Percentiles rank a stretch among this genome's conserved stretches.
phyloP scores from a whole-genome alignment of 2,113 vertebrate species.

The Nannospalax galili region DNA sequence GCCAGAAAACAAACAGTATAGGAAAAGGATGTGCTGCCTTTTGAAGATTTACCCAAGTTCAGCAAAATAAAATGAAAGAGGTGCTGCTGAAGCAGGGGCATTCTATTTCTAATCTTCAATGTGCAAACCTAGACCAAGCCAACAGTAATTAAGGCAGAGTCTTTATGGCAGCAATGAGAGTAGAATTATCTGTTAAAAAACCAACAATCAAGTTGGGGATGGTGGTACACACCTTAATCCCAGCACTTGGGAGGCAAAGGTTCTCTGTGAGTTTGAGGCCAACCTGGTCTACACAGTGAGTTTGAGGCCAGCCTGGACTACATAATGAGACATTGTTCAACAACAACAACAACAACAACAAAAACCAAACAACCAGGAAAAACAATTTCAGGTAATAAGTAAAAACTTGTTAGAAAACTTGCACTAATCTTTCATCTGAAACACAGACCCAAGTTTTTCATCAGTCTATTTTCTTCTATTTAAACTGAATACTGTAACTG shows the following conservation, averaged over 20 bases:
- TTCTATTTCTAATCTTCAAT: slow-evolving; percentile 15
- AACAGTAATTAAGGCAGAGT: not conserved
- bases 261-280: too few species aligned
- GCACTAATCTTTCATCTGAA: not conserved
- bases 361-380: too few species aligned
- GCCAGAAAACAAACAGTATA: not conserved
- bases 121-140: slow-evolving; percentile 12
- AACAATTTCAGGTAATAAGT: not conserved
- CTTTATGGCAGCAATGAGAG: not conserved
- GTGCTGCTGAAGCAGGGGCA: not conserved
- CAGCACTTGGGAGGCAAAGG: too few species aligned
- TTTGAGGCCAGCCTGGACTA: too few species aligned
- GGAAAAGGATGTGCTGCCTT: not conserved
- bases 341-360: too few species aligned
- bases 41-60: not conserved
- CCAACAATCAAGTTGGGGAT: not conserved
- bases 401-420: slow-evolving; percentile 28
- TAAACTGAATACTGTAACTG: slow-evolving; percentile 17
- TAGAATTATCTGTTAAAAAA: not conserved
- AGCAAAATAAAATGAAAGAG: not conserved
- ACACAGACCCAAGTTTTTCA: slow-evolving; percentile 11
- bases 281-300: too few species aligned
- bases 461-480: slow-evolving; percentile 21
- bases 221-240: too few species aligned
- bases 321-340: too few species aligned